phyloP scores from a whole-genome alignment of 2,113 vertebrate species.

The Tetrao urogallus region DNA sequence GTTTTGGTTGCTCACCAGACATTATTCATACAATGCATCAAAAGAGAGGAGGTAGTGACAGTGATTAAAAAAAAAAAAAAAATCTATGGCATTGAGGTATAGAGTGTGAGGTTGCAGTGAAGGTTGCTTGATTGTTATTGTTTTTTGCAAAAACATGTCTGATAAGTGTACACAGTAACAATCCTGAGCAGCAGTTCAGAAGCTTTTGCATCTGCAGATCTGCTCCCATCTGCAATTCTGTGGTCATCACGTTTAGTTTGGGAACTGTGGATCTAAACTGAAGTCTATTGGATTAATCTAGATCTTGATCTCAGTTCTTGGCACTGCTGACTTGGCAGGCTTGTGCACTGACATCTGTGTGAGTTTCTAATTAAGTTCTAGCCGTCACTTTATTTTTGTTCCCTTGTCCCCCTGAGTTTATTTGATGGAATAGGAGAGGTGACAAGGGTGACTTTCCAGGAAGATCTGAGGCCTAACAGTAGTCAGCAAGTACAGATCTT shows the following conservation, averaged over 20 bases:
- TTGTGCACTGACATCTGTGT: rapidly evolving
- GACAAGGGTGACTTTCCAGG: not conserved
- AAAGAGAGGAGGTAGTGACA: not conserved
- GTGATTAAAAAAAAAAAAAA: not conserved
- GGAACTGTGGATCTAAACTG: not conserved
- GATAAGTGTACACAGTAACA: not conserved
- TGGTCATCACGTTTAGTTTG: not conserved
- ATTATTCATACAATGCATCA: not conserved
- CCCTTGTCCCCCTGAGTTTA: not conserved
- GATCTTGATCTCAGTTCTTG: not conserved
- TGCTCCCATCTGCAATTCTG: not conserved
- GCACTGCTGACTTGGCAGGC: not conserved
- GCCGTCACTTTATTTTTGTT: not conserved
- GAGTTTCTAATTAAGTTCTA: not conserved
- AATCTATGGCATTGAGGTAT: not conserved
- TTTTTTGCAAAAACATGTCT: not conserved
- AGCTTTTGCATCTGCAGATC: not conserved
- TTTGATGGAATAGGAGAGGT: not conserved
- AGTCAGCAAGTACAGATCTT: not conserved
- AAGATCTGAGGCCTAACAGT: not conserved
- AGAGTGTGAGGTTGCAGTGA: not conserved
- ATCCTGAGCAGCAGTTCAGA: not conserved
- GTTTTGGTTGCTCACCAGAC: not conserved
- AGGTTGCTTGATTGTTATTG: not conserved
- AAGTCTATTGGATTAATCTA: not conserved